phyloP scores from a whole-genome alignment of 2,113 vertebrate genomes.

The Eurypyga helias region DNA sequence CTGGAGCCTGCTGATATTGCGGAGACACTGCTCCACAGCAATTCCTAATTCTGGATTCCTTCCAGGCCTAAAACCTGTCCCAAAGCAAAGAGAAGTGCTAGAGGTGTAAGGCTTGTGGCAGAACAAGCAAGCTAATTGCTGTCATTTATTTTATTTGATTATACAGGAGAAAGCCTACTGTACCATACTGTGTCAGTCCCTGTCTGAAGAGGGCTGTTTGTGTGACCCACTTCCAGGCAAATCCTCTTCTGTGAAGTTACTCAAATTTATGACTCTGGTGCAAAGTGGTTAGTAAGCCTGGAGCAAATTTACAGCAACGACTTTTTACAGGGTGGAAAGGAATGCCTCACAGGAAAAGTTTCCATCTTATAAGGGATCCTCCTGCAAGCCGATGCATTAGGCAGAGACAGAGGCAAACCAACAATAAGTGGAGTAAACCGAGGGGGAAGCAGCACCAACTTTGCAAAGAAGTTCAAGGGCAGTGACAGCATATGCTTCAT shows the following conservation, averaged over 20 bases:
- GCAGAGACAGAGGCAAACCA: constrained; percentile 22
- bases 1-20: neutral
- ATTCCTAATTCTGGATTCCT: constrained; percentile 30
- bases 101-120: neutral
- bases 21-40: neutral
- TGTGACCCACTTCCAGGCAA: constrained; percentile 30
- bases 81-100: constrained; percentile 10
- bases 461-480: constrained; percentile 53
- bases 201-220: neutral
- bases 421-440: neutral
- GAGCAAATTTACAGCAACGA: constrained; percentile 43
- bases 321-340: constrained; percentile 37
- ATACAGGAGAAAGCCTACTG: constrained; percentile 18
- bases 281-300: constrained; percentile 59
- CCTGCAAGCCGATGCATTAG: constrained; percentile 9
- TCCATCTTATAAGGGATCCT: constrained; percentile 53
- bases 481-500: neutral
- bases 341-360: constrained; percentile 31
- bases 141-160: constrained; percentile 51
- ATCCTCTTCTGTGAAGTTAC: constrained; percentile 51
- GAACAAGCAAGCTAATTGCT: constrained; percentile 50
- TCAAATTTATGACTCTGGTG: constrained; percentile 67
- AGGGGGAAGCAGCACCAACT: neutral
- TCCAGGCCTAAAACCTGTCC: constrained; percentile 33
- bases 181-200: constrained; percentile 69